These are phyloP conservation scores for Hydrozoanthus tunicans DNA, from an alignment of 64 coral and sea anemone genomes.

Conservation along the genomic window DNA sequence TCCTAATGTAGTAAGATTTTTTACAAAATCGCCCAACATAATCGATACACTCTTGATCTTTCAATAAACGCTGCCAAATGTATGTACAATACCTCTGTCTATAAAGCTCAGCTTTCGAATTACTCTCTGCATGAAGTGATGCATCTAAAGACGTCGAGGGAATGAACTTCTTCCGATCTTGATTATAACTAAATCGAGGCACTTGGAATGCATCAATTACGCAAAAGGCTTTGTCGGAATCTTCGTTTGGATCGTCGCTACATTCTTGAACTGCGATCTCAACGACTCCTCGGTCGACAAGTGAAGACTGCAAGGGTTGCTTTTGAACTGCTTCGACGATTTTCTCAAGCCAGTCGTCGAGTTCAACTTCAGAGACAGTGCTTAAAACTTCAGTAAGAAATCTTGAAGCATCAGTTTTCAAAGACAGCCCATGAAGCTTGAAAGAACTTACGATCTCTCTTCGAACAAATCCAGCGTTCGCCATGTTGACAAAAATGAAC, in stretches of 20 bases:
- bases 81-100: constrained; percentile 33
- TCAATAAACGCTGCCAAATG: not conserved
- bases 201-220: constrained; percentile 92
- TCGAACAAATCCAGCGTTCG: constrained; percentile 59
- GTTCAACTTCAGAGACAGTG: constrained; percentile 81
- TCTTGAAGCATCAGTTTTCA: constrained; percentile 87
- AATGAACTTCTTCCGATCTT: constrained; percentile 94
- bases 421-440: constrained; percentile 88
- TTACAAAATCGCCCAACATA: not conserved
- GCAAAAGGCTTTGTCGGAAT: constrained; percentile 92
- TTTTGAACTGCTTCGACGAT: constrained; percentile 93
- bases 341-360: constrained; percentile 94
- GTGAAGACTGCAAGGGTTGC: constrained; percentile 74
- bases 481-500: constrained; percentile 69
- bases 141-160: constrained; percentile 8
- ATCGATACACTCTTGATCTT: not conserved
- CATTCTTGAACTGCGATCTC: constrained; percentile 97
- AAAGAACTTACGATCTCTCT: constrained; percentile 80
- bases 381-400: constrained; percentile 86
- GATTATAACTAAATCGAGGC: constrained; percentile 81
- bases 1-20: no score
- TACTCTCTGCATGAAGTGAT: constrained; percentile 46
- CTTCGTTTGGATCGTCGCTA: constrained; percentile 77
- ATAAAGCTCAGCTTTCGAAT: constrained; percentile 62
- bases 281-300: constrained; percentile 76